Evolutionary conservation across 2,888 invertebrate species (phyloP).

Genomic region (Subacronicta megacephala): DNA sequence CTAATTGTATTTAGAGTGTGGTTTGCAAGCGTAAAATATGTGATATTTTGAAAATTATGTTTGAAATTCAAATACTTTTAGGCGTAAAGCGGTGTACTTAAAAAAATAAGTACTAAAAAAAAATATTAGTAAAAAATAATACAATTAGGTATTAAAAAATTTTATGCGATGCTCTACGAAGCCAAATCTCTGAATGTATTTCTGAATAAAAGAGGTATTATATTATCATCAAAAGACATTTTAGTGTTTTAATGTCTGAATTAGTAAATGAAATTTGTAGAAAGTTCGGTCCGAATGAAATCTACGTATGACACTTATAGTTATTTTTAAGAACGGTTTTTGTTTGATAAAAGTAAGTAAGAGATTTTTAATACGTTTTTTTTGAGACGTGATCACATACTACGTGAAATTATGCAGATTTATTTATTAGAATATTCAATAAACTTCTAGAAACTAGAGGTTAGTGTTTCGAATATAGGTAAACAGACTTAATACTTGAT

Average conservation of each 20-base stretch:
- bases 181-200: conserved; percentile 34
- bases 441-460: no score
- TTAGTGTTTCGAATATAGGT: no score
- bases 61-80: conserved; percentile 27
- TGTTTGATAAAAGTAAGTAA: conserved; percentile 22
- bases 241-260: conserved; percentile 21
- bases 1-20: background rate
- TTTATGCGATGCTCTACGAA: conserved; percentile 15
- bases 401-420: background rate
- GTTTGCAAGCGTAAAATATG: conserved; percentile 33
- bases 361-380: conserved; percentile 1
- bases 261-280: conserved; percentile 16
- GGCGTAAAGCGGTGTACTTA: conserved; percentile 42
- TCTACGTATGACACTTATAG: conserved; percentile 5
- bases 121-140: conserved; percentile 11
- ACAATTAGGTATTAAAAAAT: conserved; percentile 10
- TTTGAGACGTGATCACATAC: background rate
- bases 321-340: conserved; percentile 23
- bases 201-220: conserved; percentile 19
- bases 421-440: no score
- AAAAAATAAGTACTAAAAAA: conserved; percentile 26
- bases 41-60: conserved; percentile 54
- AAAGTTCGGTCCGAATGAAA: conserved; percentile 15
- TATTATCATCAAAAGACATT: conserved; percentile 55
- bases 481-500: no score